phyloP scores from a whole-genome alignment of 1,140 invertebrate species.

The Bilobella aurantiaca region DNA sequence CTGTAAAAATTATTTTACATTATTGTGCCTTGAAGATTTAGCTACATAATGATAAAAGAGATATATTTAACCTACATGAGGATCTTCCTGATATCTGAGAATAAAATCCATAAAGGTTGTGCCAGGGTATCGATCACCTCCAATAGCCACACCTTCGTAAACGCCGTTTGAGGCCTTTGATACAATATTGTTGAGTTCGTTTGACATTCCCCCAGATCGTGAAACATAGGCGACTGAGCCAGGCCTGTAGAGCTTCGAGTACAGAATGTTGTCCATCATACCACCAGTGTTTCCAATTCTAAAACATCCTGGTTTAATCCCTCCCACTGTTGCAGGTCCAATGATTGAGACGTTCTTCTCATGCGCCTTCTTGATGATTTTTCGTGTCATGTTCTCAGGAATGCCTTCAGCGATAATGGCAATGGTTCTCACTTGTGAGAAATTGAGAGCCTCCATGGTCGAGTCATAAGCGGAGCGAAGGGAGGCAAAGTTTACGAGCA shows the following conservation, averaged over 20 bases:
- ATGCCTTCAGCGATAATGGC: conserved; percentile 99
- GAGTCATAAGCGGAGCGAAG: conserved; percentile 94
- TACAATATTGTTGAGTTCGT: conserved; percentile 98
- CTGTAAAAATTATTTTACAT: conserved; percentile 44
- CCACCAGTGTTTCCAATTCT: conserved; percentile 98
- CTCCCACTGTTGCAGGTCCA: conserved; percentile 94
- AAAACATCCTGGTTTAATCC: conserved; percentile 97
- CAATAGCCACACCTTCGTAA: conserved; percentile 95
- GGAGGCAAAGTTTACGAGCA: conserved; percentile 97
- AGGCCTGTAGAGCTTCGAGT: conserved; percentile 90
- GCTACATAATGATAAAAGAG: too few species aligned
- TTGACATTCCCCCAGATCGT: conserved; percentile 97
- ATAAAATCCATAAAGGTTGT: conserved; percentile 98
- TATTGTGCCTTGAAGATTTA: too few species aligned
- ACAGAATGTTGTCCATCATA: conserved; percentile 98
- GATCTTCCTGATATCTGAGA: conserved; percentile 63
- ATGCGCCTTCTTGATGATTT: conserved; percentile 76
- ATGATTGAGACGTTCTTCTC: conserved; percentile 77
- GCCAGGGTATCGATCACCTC: conserved; percentile 97
- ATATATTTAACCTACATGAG: conserved; percentile 46
- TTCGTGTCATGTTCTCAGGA: conserved; percentile 71
- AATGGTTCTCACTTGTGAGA: conserved; percentile 81
- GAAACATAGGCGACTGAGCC: conserved; percentile 97
- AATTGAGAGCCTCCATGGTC: conserved; percentile 84
- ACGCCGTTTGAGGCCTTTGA: conserved; percentile 95